A percentile compares a stretch with the other conserved stretches of the same genome.
Evolutionary conservation across 2,113 vertebrate genomes (phyloP).

Genomic region (Acanthochromis polyacanthus): DNA sequence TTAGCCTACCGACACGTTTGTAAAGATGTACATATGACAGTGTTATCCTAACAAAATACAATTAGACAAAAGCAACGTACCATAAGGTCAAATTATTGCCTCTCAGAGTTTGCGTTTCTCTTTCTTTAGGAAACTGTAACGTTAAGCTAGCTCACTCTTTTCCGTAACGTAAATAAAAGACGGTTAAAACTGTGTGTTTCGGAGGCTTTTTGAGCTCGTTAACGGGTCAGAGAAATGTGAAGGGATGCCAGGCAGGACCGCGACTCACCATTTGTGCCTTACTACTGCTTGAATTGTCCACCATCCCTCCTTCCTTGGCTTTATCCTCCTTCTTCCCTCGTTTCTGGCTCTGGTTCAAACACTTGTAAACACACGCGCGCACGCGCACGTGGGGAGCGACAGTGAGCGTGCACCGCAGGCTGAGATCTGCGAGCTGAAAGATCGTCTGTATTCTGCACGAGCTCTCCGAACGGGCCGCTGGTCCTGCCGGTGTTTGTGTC

Average conservation of each 20-base stretch:
- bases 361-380: conserved; percentile 76
- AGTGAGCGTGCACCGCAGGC: conserved; percentile 43
- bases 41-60: neutral
- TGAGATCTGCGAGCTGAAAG: conserved; percentile 33
- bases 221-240: neutral
- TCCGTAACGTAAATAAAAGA: neutral
- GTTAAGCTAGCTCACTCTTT: neutral
- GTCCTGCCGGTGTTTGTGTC: neutral
- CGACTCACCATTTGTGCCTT: conserved; percentile 87
- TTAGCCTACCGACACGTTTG: rapidly evolving
- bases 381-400: conserved; percentile 4
- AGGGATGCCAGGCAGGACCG: conserved; percentile 8
- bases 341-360: conserved; percentile 75
- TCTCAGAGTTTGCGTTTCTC: neutral
- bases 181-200: neutral
- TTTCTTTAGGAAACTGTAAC: conserved; percentile 8
- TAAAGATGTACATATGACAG: neutral
- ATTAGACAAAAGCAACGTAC: conserved; percentile 12
- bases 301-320: conserved; percentile 83
- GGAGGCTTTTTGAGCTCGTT: neutral
- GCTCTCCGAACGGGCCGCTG: neutral
- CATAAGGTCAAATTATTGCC: conserved; percentile 24
- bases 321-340: conserved; percentile 74
- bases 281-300: conserved; percentile 85
- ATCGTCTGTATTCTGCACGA: conserved; percentile 19